These are phyloP conservation scores for Callospermophilus lateralis DNA, from an alignment of 2,113 vertebrate species.

Conservation along the genomic window DNA sequence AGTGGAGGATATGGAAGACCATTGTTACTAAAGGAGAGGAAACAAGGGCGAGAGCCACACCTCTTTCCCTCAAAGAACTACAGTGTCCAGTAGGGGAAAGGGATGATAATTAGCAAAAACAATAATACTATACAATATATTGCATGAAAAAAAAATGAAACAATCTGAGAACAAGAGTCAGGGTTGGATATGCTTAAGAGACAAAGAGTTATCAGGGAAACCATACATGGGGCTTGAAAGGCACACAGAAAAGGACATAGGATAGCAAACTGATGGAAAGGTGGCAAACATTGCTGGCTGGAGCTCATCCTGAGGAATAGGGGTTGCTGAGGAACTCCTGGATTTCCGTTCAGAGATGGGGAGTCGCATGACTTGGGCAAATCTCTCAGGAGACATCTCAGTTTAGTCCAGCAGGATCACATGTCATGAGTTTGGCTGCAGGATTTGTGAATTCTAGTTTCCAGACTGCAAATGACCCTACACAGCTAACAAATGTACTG, in stretches of 20 bases:
- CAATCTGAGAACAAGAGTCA: background rate
- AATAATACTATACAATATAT: too few relatives aligned
- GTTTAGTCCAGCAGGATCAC: background rate
- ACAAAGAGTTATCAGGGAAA: background rate
- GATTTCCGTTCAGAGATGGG: background rate
- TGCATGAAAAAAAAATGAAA: background rate
- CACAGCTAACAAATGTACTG: background rate
- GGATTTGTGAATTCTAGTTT: background rate
- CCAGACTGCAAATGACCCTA: background rate
- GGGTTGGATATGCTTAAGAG: background rate
- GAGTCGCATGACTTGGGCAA: background rate
- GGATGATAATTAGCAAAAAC: background rate
- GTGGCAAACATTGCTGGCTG: fast-evolving
- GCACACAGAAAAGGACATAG: background rate
- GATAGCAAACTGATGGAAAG: background rate
- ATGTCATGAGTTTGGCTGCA: background rate
- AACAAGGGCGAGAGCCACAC: background rate
- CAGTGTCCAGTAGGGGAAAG: background rate
- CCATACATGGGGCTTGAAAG: background rate
- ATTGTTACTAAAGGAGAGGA: background rate
- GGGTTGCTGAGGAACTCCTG: too few relatives aligned
- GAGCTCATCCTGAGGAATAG: background rate
- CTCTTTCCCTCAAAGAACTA: background rate
- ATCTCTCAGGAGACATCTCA: background rate
- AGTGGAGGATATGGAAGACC: background rate